These are phyloP conservation scores for Dissostichus mawsoni DNA, from an alignment of 2,113 vertebrate genomes.

Conservation along the genomic window DNA sequence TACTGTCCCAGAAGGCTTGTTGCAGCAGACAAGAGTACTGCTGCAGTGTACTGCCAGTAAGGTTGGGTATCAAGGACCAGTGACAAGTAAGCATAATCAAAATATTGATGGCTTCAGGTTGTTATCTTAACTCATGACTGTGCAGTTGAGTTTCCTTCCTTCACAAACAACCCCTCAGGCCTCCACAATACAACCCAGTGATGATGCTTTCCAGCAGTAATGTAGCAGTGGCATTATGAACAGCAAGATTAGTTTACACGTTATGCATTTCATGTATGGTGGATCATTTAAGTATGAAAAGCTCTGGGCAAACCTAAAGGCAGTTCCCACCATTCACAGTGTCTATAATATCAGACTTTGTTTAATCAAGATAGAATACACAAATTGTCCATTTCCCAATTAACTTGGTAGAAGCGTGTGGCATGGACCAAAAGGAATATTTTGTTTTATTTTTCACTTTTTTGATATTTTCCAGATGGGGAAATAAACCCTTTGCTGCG, in stretches of 20 bases:
- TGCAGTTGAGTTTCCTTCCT: slow-evolving; percentile 10
- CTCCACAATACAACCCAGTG: slow-evolving; percentile 8
- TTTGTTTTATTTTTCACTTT: too few relatives aligned
- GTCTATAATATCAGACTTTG: rapidly evolving
- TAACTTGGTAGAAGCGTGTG: too few relatives aligned
- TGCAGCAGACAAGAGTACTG: slow-evolving; percentile 4
- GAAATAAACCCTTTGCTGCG: too few relatives aligned
- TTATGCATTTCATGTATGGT: background rate
- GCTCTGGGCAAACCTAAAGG: background rate
- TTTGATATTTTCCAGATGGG: too few relatives aligned
- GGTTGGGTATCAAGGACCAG: slow-evolving; percentile 34
- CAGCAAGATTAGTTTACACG: slow-evolving; percentile 31
- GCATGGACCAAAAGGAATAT: too few relatives aligned
- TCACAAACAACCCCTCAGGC: slow-evolving; percentile 31
- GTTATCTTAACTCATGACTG: background rate
- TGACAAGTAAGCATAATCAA: slow-evolving; percentile 20
- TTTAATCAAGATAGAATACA: background rate
- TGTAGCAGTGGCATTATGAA: slow-evolving; percentile 49
- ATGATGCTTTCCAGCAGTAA: slow-evolving; percentile 49
- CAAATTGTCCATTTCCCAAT: too few relatives aligned
- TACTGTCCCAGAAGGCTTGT: background rate
- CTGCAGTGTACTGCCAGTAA: slow-evolving; percentile 42
- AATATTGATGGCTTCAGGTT: slow-evolving; percentile 26
- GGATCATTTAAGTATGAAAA: slow-evolving; percentile 11
- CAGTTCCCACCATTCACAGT: background rate